Evolutionary conservation across 1,140 invertebrate genomes (phyloP).

Genomic region (Polypedilum pembai): DNA sequence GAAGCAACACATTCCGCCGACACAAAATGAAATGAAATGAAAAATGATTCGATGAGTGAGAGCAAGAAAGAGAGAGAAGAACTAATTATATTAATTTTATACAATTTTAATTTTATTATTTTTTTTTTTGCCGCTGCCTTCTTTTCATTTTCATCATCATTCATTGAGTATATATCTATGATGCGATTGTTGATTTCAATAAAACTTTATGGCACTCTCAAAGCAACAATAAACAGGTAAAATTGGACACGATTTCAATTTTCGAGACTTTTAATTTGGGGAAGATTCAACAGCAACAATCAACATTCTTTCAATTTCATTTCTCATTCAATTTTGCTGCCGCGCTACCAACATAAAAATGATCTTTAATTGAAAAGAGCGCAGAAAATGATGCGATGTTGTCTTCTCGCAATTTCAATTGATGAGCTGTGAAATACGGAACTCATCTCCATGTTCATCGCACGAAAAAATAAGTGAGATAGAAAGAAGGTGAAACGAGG

Average conservation of each 20-base stretch:
- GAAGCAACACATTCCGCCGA: no score
- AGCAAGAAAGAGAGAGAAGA: no score
- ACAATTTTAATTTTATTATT: not conserved
- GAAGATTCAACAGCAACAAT: no score
- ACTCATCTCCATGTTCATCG: not conserved
- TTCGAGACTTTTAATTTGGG: not conserved
- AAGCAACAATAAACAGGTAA: not conserved
- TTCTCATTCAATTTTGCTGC: no score
- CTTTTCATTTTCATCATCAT: not conserved
- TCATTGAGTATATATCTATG: not conserved
- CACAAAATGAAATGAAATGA: no score
- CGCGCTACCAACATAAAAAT: not conserved
- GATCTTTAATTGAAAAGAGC: not conserved
- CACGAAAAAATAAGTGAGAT: no score
- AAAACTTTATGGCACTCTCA: not conserved
- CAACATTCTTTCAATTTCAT: no score
- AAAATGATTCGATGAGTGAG: no score
- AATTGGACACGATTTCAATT: slow-evolving; percentile 12
- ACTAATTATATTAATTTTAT: slow-evolving; percentile 15
- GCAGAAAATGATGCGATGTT: not conserved
- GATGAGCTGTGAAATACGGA: not conserved
- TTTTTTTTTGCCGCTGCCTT: not conserved
- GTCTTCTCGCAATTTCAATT: not conserved
- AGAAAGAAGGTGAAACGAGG: no score
- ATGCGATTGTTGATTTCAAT: not conserved